Evolutionary conservation across 2,888 invertebrate species (phyloP).

Genomic region (Harpalus rubripes): DNA sequence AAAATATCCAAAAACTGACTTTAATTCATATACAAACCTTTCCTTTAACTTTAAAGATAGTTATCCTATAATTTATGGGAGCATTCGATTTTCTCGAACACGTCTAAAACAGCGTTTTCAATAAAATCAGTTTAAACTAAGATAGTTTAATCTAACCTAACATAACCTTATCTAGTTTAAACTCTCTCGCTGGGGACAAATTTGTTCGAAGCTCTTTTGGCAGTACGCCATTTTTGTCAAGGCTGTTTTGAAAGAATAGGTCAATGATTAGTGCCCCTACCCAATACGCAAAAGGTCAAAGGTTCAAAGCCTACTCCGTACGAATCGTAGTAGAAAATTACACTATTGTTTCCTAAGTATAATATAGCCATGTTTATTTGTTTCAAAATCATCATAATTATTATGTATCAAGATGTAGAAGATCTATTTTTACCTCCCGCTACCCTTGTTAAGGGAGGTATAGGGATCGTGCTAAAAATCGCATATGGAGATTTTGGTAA

Average conservation of each 20-base stretch:
- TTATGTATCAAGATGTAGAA: too few relatives aligned
- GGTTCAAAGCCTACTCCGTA: neutral
- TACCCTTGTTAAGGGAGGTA: too few relatives aligned
- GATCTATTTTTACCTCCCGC: too few relatives aligned
- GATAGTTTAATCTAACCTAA: neutral
- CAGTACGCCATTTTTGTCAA: neutral
- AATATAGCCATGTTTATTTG: too few relatives aligned
- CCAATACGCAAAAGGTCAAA: neutral
- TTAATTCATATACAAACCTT: too few relatives aligned
- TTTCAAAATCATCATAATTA: too few relatives aligned
- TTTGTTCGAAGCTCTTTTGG: neutral
- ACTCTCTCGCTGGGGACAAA: neutral
- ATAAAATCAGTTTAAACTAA: neutral
- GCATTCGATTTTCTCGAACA: neutral
- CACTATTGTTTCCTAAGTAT: too few relatives aligned
- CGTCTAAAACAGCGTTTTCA: neutral
- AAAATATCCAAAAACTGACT: too few relatives aligned
- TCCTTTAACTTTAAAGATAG: neutral
- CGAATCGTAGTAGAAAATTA: neutral
- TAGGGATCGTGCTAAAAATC: too few relatives aligned
- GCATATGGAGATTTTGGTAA: too few relatives aligned
- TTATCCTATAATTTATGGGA: neutral
- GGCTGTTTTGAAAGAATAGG: neutral
- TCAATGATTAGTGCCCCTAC: neutral
- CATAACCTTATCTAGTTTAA: neutral